Conservation (phyloP, 1,140 invertebrate genomes). For the Polyergus mexicanus region DNA sequence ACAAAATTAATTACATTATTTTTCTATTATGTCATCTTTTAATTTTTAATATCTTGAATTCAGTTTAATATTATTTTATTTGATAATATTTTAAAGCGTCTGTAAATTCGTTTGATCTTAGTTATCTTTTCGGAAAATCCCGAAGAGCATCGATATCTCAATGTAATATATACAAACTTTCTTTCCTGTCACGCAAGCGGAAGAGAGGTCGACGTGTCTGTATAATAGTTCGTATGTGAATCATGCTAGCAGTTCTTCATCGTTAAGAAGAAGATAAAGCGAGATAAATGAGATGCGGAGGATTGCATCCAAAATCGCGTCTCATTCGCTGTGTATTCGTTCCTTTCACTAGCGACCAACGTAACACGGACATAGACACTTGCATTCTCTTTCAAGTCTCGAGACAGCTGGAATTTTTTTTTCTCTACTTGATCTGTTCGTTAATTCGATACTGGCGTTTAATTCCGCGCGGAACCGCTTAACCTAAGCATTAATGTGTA, state of each 20-base stretch:
- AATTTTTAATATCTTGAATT: not conserved
- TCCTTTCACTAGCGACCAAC: slow-evolving; percentile 69
- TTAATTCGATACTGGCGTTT: slow-evolving; percentile 35
- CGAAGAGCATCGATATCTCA: not conserved
- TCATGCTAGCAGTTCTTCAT: not conserved
- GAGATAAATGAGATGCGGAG: too few species aligned
- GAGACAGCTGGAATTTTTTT: slow-evolving; percentile 32
- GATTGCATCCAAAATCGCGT: slow-evolving; percentile 25
- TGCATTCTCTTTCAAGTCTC: slow-evolving; percentile 42
- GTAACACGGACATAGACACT: not conserved
- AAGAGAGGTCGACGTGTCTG: slow-evolving; percentile 10
- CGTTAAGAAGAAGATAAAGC: slow-evolving; percentile 7
- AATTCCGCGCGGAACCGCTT: slow-evolving; percentile 1
- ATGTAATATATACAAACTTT: not conserved
- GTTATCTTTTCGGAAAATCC: slow-evolving; percentile 19
- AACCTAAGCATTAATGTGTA: slow-evolving; percentile 16
- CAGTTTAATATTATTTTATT: not conserved
- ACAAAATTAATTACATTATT: not conserved
- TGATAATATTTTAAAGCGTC: not conserved
- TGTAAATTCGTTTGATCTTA: not conserved
- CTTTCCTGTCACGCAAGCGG: not conserved
- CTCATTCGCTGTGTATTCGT: not conserved
- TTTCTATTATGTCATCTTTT: not conserved
- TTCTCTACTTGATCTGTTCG: not conserved
- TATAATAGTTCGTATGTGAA: not conserved